Evolutionary conservation across 2,888 invertebrate species (phyloP), one percentile per base, ranked within the genome.

Genomic region (Stratiomys singularior): DNA sequence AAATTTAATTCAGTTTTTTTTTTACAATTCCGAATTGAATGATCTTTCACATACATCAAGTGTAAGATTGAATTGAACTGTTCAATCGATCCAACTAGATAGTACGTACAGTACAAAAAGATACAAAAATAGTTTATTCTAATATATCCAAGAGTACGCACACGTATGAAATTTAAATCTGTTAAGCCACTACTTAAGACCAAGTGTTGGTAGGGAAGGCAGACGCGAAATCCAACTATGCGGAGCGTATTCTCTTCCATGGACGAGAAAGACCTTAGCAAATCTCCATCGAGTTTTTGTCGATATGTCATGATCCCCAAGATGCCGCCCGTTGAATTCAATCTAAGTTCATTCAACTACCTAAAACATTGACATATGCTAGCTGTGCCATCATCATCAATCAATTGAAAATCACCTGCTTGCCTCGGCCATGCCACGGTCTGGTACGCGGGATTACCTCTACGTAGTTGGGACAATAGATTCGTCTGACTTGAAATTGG

Each of bases 401-500:
- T 72, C 71, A 72, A 25, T 2, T 28, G 52, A 52, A 72, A 52
- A 72, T 72, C 71, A 72, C 71, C 71, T 72, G 71, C 56, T 28
- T 28, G 52, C 71, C 71, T 25, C 28, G 66, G 21, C 4, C 37
- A 27, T 64, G 28, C 64, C 28, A 52, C 52, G 7, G 15, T 15
- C 52, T 9, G 15, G 52, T 13, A 52, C 52, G 52, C 37, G 37
- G 9, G 18, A 52, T 52, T 18, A 52, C 7, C 4, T 52, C 9
- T 9, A 9, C 37, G 37, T 9, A 9, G 52, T 4, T 52, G 4
- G n/a, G 52, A 52, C 52, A 52, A 52, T 52, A 52, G n/a, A 52
- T 13, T 52, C 4, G 52, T 52, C 18, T 52, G 52, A 15, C 52
- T 52, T n/a, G 52, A 52, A 52, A 52, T 52, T 13, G n/a, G 52